Percentiles rank a stretch among this genome's conserved stretches.
Conservation (phyloP, 2,797 vertebrate genomes). For the Microtus agrestis region DNA sequence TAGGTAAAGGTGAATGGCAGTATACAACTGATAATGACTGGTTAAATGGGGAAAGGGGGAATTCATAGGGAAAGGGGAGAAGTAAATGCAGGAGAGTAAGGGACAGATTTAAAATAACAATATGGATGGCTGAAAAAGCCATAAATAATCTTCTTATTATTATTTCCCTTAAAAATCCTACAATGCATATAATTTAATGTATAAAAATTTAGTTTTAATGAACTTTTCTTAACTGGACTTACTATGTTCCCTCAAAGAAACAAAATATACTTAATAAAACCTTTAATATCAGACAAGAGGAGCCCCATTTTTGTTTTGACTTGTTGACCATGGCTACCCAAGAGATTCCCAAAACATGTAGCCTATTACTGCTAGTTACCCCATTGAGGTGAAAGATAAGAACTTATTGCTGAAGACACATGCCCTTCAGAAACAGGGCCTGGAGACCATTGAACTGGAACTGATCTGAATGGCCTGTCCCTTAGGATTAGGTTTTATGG, state of each 20-base stretch:
- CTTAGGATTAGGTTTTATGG: neutral
- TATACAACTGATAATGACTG: too few relatives aligned
- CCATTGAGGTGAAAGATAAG: neutral
- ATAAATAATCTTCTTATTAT: neutral
- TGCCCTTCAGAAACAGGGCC: neutral
- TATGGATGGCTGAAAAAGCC: too few relatives aligned
- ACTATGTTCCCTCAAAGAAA: neutral
- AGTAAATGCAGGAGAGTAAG: too few relatives aligned
- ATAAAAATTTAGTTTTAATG: neutral
- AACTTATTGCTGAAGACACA: neutral
- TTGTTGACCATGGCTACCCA: neutral
- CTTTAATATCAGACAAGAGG: neutral
- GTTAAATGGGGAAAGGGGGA: too few relatives aligned
- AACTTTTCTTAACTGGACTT: neutral
- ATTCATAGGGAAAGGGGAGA: too few relatives aligned
- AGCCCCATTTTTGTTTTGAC: neutral
- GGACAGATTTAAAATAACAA: too few relatives aligned
- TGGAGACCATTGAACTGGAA: neutral
- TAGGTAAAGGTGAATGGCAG: too few relatives aligned
- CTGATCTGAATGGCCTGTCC: neutral
- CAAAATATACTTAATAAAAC: neutral
- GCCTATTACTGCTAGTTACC: neutral
- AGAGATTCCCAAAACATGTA: neutral
- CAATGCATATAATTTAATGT: neutral
- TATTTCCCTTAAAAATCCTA: neutral